Evolutionary conservation across 1,140 invertebrate species (phyloP).

Genomic region (Drosophila kurseongensis): DNA sequence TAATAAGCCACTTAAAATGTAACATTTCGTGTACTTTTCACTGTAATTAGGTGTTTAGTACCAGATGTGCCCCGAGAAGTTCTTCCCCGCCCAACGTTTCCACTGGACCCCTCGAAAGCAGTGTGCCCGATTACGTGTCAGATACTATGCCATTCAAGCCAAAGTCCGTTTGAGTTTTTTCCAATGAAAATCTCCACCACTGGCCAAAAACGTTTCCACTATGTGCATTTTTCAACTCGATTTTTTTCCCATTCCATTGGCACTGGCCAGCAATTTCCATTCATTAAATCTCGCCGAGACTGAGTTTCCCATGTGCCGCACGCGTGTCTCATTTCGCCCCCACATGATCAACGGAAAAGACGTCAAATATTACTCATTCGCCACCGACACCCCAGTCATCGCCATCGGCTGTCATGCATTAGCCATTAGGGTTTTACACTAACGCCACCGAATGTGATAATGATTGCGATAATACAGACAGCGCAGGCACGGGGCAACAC

Average conservation of each 20-base stretch:
- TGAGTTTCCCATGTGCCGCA: conserved; percentile 17
- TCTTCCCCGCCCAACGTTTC: conserved; percentile 1
- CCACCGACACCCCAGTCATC: conserved; percentile 31
- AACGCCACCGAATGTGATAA: conserved; percentile 9
- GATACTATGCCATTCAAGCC: not conserved
- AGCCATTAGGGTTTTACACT: conserved; percentile 34
- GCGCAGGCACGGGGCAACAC: not conserved
- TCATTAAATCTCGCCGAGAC: conserved; percentile 2
- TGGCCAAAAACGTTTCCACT: not conserved
- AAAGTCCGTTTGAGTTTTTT: not conserved
- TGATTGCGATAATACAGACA: conserved; percentile 17
- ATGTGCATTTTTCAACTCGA: not conserved
- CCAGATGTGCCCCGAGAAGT: not conserved
- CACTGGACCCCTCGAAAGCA: not conserved
- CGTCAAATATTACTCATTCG: conserved; percentile 72
- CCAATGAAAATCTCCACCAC: not conserved
- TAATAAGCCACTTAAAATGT: not conserved
- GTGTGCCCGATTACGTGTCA: not conserved
- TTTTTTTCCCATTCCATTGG: not conserved
- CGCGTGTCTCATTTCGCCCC: conserved; percentile 20
- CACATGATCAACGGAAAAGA: conserved; percentile 16
- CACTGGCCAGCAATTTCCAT: not conserved
- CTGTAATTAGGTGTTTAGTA: not conserved
- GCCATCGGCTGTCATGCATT: conserved; percentile 28
- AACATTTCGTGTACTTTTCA: not conserved